Evolutionary conservation across 2,888 invertebrate species (phyloP), one percentile per base, ranked within the genome.

Genomic region (Steinernema hermaphroditum): DNA sequence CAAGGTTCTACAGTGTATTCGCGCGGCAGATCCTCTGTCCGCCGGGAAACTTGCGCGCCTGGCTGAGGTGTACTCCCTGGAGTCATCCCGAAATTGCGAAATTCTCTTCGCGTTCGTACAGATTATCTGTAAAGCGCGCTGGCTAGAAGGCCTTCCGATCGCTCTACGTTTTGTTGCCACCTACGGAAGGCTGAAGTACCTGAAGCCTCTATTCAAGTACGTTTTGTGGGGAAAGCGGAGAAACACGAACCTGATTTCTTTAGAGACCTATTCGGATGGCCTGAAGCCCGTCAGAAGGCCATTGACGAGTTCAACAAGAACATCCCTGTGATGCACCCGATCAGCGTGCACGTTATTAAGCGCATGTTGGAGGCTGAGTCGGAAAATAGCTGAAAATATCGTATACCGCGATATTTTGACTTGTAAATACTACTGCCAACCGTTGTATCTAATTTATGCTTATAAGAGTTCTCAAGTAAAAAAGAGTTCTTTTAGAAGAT

Each of bases 111-210:
- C 88, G 89, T 90, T 82, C 78, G 81, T 83, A 46, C 50, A 72
- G 24, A 69, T 80, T 75, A 86, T 87, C 0, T 76, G 94, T n/a
- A 91, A 91, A 85, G 91, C 92, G 14, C 90, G 90, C 72, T 92
- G 93, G 90, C 88, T 90, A 32, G 89, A 90, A 0, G 91, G 91
- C 82, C 88, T 95, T 43, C 88, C 90, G 0, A 89, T 90, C 19
- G 92, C 92, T 0, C 89, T 95, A 72, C 87, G 90, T 24, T 94
- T 95, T 89, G 91, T 93, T 9, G 93, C 92, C 79, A 90, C 91
- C 22, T 92, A 93, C 85, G 95, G 95, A 43, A 90, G 96, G 72
- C 93, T 95, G 93, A 96, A 96, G 87, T 96, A 91, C 88, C 92
- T 93, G 0, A 90, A 93, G 41, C 94, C 95, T 1, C 89, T 96